These are phyloP conservation scores for Girardinus metallicus DNA, from an alignment of 2,797 vertebrate species.

Conservation along the genomic window DNA sequence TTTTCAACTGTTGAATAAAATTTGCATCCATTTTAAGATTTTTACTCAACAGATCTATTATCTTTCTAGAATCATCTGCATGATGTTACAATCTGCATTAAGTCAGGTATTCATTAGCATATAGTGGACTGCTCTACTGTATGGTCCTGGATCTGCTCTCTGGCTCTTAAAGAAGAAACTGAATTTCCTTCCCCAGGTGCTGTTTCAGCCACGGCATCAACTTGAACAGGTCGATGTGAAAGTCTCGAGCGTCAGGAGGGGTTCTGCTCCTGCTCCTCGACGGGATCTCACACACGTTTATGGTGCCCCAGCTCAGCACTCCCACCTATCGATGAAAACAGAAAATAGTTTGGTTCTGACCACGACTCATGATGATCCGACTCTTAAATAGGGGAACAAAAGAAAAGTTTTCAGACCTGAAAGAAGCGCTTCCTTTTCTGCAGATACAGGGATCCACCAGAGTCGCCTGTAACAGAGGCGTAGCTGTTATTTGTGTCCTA, in stretches of 20 bases:
- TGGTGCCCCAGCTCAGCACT: slow-evolving; percentile 80
- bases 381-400: too few relatives aligned
- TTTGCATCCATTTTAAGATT: not conserved
- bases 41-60: not conserved
- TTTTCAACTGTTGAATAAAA: not conserved
- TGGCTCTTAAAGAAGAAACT: slow-evolving; percentile 64
- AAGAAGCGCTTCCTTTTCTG: slow-evolving; percentile 77
- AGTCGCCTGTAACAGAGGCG: slow-evolving; percentile 72
- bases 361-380: not conserved
- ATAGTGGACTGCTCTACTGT: not conserved
- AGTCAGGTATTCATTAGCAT: not conserved
- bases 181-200: slow-evolving; percentile 64
- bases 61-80: not conserved
- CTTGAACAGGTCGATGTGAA: slow-evolving; percentile 80
- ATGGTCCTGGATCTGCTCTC: slow-evolving; percentile 12
- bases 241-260: slow-evolving; percentile 73
- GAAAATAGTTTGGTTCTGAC: not conserved
- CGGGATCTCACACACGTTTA: slow-evolving; percentile 10
- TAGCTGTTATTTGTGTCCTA: not conserved
- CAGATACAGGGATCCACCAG: slow-evolving; percentile 80
- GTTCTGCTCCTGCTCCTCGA: accelerated
- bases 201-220: slow-evolving; percentile 76
- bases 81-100: not conserved
- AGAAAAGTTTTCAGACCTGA: slow-evolving; percentile 71
- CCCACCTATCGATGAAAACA: slow-evolving; percentile 66